Conservation (phyloP, 2,888 invertebrate genomes). For the Pristionchus fissidentatus region DNA sequence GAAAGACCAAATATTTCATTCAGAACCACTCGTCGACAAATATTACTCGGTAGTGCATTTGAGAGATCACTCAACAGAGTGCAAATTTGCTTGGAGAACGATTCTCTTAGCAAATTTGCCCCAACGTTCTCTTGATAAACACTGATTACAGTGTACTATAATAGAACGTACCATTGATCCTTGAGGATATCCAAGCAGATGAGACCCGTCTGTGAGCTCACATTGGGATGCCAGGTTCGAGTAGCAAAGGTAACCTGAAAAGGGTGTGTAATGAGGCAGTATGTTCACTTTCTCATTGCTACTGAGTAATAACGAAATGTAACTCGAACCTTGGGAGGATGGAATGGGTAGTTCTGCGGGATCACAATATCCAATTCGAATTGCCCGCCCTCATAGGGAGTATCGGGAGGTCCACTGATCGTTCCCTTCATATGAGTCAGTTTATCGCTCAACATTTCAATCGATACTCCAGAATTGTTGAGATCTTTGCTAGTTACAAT, state of each 20-base stretch:
- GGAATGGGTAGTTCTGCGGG: conserved; percentile 99
- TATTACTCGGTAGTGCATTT: too few species aligned
- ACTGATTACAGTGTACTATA: too few species aligned
- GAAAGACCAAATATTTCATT: too few species aligned
- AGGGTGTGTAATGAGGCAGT: too few species aligned
- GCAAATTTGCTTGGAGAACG: too few species aligned
- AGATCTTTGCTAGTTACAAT: too few species aligned
- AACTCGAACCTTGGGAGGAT: conserved; percentile 97
- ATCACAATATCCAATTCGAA: conserved; percentile 96
- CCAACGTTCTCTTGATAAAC: too few species aligned
- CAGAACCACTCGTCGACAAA: too few species aligned
- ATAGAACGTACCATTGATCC: conserved; percentile 81
- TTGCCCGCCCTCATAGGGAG: conserved; percentile 93
- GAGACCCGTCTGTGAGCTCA: conserved; percentile 94
- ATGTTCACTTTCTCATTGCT: too few species aligned
- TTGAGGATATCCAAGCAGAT: conserved; percentile 98
- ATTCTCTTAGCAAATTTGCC: too few species aligned
- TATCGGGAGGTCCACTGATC: conserved; percentile 94
- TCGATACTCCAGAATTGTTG: conserved; percentile 78
- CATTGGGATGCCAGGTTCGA: conserved; percentile 99
- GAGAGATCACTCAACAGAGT: too few species aligned
- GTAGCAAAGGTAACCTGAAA: conserved; percentile 93
- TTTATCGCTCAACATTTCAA: conserved; percentile 90
- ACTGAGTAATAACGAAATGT: too few species aligned
- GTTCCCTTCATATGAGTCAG: conserved; percentile 88